These are phyloP conservation scores for Cynodonichthys magdalenae DNA, from an alignment of 2,797 vertebrate species.

Conservation along the genomic window DNA sequence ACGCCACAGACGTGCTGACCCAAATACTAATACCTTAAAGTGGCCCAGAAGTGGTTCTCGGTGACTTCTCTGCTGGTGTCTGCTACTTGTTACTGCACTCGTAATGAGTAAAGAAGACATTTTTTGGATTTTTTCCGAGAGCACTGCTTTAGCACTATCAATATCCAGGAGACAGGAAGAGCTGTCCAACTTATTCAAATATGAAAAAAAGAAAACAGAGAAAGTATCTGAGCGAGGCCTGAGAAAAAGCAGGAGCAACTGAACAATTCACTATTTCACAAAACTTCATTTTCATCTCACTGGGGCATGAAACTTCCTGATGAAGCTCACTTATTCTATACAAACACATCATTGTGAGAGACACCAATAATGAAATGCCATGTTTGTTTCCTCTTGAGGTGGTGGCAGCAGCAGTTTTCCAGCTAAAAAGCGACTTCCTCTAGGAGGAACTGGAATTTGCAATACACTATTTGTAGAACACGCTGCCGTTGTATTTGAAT, in stretches of 20 bases:
- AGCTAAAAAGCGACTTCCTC: slow-evolving; percentile 77
- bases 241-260: slow-evolving; percentile 25
- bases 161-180: slow-evolving; percentile 59
- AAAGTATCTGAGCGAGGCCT: slow-evolving; percentile 13
- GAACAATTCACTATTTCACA: slow-evolving; percentile 19
- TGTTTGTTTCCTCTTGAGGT: slow-evolving; percentile 73
- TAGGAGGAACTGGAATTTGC: slow-evolving; percentile 78
- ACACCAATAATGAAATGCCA: slow-evolving; percentile 61
- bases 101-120: slow-evolving; percentile 63
- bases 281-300: not conserved
- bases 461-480: slow-evolving; percentile 63
- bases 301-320: slow-evolving; percentile 32
- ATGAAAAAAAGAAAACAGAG: slow-evolving; percentile 50
- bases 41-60: slow-evolving; percentile 41
- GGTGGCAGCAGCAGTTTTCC: slow-evolving; percentile 64
- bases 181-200: slow-evolving; percentile 52
- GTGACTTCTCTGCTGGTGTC: slow-evolving; percentile 59
- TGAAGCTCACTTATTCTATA: slow-evolving; percentile 43
- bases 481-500: slow-evolving; percentile 64
- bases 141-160: slow-evolving; percentile 45
- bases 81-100: slow-evolving; percentile 60
- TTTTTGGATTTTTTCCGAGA: slow-evolving; percentile 60
- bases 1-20: slow-evolving; percentile 51
- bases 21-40: slow-evolving; percentile 59
- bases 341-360: slow-evolving; percentile 51